phyloP scores from a whole-genome alignment of 2,797 vertebrate species.

The Centroberyx gerrardi region DNA sequence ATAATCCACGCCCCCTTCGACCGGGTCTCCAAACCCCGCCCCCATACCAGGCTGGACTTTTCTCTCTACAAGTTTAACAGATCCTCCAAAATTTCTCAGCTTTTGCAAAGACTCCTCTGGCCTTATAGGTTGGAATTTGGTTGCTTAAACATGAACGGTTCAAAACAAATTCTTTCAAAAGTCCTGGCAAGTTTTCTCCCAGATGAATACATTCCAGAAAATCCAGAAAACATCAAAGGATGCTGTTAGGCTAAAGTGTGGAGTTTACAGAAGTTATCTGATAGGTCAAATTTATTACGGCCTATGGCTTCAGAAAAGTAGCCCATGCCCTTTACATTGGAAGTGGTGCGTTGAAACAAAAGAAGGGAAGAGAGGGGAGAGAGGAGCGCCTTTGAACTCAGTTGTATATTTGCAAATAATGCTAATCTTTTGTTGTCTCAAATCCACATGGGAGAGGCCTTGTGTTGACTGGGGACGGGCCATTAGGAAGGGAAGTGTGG shows the following conservation, averaged over 20 bases:
- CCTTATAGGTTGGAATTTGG: too few species aligned
- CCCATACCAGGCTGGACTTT: background rate
- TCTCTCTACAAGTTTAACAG: background rate
- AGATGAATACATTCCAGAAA: too few species aligned
- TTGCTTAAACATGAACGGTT: too few species aligned
- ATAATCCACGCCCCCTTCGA: conserved; percentile 53
- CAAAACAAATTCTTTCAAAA: too few species aligned
- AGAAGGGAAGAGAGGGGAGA: conserved; percentile 75
- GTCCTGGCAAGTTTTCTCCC: too few species aligned
- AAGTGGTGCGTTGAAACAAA: conserved; percentile 65
- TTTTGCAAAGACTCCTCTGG: too few species aligned
- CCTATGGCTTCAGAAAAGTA: background rate
- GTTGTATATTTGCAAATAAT: conserved; percentile 86
- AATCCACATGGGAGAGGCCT: conserved; percentile 82
- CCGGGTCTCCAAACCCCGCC: conserved; percentile 42
- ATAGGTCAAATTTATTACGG: conserved; percentile 25
- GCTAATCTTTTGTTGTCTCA: conserved; percentile 86
- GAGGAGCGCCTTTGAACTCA: conserved; percentile 82
- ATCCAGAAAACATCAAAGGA: too few species aligned
- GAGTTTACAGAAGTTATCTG: background rate
- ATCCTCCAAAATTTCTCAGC: background rate
- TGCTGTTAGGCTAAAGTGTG: too few species aligned
- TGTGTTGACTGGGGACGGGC: conserved; percentile 79
- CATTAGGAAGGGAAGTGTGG: conserved; percentile 79
- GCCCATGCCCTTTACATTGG: conserved; percentile 33